These are phyloP conservation scores for Theonella swinhoei DNA, from an alignment of 37 sponge, comb jelly and placozoan species.

Conservation along the genomic window DNA sequence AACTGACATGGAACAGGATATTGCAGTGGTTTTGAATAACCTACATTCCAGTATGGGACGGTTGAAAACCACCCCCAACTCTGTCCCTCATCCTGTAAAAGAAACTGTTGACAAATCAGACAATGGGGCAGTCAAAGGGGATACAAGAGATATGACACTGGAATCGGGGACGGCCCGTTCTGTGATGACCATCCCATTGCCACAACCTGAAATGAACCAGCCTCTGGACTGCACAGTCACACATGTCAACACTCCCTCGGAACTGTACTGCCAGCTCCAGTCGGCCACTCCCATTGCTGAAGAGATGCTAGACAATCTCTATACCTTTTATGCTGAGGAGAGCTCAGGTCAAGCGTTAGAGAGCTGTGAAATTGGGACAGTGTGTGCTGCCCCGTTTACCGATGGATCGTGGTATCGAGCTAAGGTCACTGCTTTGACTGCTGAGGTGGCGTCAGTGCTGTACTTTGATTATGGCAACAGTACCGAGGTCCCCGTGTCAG, in stretches of 20 bases:
- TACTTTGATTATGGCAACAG: slow-evolving; percentile 75
- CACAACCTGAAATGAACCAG: slow-evolving; percentile 16
- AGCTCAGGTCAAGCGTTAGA: neutral
- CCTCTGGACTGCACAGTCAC: slow-evolving; percentile 27
- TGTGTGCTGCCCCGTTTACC: slow-evolving; percentile 69
- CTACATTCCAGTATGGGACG: neutral
- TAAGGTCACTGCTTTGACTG: slow-evolving; percentile 31
- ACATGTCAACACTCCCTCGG: slow-evolving; percentile 14
- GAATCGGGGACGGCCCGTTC: neutral
- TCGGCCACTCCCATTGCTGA: slow-evolving; percentile 5
- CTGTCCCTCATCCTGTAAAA: neutral
- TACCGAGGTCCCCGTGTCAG: slow-evolving; percentile 21
- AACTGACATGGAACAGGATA: neutral
- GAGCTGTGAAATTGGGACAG: slow-evolving; percentile 31
- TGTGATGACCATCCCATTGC: neutral
- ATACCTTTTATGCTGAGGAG: slow-evolving; percentile 32
- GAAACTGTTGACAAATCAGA: too few species aligned
- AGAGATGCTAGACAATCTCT: slow-evolving; percentile 33
- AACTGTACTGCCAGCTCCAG: slow-evolving; percentile 57
- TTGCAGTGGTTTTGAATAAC: neutral
- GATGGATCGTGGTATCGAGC: slow-evolving; percentile 85
- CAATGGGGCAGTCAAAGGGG: too few species aligned
- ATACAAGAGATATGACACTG: too few species aligned
- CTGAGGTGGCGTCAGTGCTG: slow-evolving; percentile 24
- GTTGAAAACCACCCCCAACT: neutral